Base-by-base conservation (phyloP, 2,888 invertebrate species). In the Auanema freiburgensis region DNA sequence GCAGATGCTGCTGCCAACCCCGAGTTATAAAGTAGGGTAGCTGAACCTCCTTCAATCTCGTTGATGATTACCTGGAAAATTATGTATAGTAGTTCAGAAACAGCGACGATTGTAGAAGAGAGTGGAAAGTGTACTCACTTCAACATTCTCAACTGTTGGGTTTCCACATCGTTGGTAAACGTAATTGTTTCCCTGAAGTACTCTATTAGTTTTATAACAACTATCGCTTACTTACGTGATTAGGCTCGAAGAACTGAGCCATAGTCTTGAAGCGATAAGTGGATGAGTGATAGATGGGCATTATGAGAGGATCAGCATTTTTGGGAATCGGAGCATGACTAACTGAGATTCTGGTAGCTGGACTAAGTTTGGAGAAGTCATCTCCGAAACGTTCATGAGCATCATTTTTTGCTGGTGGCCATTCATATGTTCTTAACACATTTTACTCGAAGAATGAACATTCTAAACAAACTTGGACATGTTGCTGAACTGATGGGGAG, bases 1-100 rank as follows among this genome's bases (percentile, higher is more conserved):
- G 83, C 79, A 6, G 76, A 79, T 4, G 84, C 75, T 16, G 85
- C 78, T 0, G 76, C 73, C 33, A 79, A 59, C 2, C 79, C 79
- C 8, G 76, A 72, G 53, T 65, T 66, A 61, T 73, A 75, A 14
- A 68, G 41, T 11, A 76, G 57, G 1, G 71, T 67, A 11, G 71
- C 78, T 10, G 57, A 59, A n/a, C 74, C 74, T 25, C 69, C 71
- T 57, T 79, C 78, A 25, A 76, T 64, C 51, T 70, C 71, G 49
- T 73, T 70, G 23, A 76, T 64, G 8, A 68, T 63, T 10, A 63
- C 63, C 58, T 57, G 18, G 4, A 57, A 18, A 23, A 52, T 33
- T 33, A 33, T n/a, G n/a, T n/a, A n/a, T n/a, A n/a, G n/a, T n/a
- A n/a, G n/a, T n/a, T 51, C 18, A 14, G 43, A 51, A 51, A 11